phyloP scores from a whole-genome alignment of 2,797 vertebrate genomes.

The Malacoctenus gilli region DNA sequence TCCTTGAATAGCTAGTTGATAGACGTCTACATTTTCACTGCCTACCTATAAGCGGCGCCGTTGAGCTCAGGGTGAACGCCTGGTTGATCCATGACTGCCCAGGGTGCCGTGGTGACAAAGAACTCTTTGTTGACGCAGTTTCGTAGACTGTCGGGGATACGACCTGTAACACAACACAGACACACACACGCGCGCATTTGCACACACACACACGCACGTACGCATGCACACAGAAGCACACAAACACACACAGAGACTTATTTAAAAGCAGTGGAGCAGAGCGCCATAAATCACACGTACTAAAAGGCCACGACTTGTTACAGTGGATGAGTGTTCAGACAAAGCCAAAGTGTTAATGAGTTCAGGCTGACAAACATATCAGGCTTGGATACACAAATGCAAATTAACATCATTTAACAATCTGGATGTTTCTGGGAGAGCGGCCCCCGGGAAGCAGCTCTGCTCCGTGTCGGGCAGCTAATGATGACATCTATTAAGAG shows the following conservation, averaged over 20 bases:
- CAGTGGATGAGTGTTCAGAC: constrained; percentile 5
- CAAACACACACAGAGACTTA: not conserved
- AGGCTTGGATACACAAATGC: constrained; percentile 34
- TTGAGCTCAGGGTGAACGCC: constrained; percentile 94
- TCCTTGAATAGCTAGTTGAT: too few species aligned
- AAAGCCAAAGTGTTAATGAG: constrained; percentile 29
- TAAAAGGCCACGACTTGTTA: constrained; percentile 7
- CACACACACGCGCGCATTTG: not conserved
- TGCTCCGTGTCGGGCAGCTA: constrained; percentile 42
- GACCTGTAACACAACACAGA: constrained; percentile 78
- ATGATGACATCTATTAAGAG: constrained; percentile 70
- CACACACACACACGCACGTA: constrained; percentile 8
- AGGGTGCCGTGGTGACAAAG: constrained; percentile 91
- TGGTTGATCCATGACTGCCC: constrained; percentile 94
- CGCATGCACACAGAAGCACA: constrained; percentile 12
- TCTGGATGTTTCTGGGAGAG: constrained; percentile 41
- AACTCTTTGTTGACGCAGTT: constrained; percentile 99
- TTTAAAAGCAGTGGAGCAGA: constrained; percentile 11
- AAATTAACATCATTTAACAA: constrained; percentile 60
- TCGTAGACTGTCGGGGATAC: constrained; percentile 95
- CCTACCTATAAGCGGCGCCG: constrained; percentile 94
- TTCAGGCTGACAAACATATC: constrained; percentile 42
- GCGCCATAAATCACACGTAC: not conserved
- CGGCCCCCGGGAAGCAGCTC: constrained; percentile 14
- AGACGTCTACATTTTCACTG: constrained; percentile 2